Conservation (phyloP, 2,888 invertebrate species). For the Andrena hattorfiana region DNA sequence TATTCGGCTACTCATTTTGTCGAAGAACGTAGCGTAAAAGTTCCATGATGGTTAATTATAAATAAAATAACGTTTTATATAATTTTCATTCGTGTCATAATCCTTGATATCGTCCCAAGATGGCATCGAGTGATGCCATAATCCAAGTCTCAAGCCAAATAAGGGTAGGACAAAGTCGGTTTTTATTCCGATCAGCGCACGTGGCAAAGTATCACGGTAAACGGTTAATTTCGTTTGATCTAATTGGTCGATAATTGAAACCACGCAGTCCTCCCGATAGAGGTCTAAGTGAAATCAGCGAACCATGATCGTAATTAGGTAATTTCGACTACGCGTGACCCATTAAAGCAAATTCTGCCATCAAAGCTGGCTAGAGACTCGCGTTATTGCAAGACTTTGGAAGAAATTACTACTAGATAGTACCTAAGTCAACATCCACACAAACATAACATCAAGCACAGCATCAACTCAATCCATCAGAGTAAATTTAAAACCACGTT, state of each 20-base stretch:
- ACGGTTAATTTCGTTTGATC: constrained; percentile 72
- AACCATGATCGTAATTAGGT: constrained; percentile 44
- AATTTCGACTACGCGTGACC: constrained; percentile 23
- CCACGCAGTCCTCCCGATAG: constrained; percentile 47
- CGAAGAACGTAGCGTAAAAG: too few species aligned
- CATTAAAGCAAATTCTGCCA: constrained; percentile 22
- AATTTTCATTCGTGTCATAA: neutral
- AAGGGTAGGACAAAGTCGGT: neutral
- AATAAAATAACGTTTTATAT: too few species aligned
- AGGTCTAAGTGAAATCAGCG: constrained; percentile 29
- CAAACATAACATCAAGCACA: neutral
- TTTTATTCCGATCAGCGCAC: constrained; percentile 7
- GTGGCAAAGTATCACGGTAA: constrained; percentile 27
- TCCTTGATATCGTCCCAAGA: neutral
- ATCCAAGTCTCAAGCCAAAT: constrained; percentile 6
- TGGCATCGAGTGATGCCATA: neutral
- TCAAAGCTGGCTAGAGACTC: neutral
- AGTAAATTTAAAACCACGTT: neutral
- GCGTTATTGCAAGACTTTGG: neutral
- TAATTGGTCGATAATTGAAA: constrained; percentile 77
- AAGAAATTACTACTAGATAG: constrained; percentile 6
- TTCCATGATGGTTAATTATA: too few species aligned
- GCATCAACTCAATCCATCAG: neutral
- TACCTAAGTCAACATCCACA: neutral
- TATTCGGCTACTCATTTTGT: too few species aligned